Conservation (phyloP, 2,113 vertebrate species). For the Seriola aureovittata region DNA sequence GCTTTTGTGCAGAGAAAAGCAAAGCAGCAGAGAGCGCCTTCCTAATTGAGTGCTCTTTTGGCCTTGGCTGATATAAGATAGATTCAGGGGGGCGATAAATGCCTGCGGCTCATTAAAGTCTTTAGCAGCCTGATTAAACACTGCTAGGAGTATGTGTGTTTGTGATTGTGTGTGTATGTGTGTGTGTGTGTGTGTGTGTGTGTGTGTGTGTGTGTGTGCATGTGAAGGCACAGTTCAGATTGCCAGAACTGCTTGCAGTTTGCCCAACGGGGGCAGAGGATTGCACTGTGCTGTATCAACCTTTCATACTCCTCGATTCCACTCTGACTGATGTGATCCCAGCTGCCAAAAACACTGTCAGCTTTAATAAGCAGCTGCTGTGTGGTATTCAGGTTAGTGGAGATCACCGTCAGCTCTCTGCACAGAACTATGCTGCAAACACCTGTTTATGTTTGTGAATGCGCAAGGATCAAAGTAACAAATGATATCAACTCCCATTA, state of each 20-base stretch:
- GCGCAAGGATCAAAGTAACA: background rate
- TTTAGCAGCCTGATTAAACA: constrained; percentile 70
- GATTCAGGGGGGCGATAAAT: constrained; percentile 62
- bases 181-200: background rate
- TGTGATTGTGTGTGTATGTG: background rate
- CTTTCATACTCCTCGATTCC: constrained; percentile 40
- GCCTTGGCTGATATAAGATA: constrained; percentile 46
- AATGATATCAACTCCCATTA: background rate
- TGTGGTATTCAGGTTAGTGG: constrained; percentile 21
- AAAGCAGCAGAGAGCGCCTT: constrained; percentile 23
- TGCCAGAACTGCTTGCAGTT: constrained; percentile 21
- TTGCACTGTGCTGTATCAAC: constrained; percentile 18
- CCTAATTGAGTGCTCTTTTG: constrained; percentile 64
- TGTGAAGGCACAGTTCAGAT: background rate
- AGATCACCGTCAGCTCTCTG: constrained; percentile 23
- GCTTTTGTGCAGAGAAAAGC: constrained; percentile 40
- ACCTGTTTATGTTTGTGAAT: background rate
- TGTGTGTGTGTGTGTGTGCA: background rate
- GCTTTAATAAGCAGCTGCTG: constrained; percentile 46
- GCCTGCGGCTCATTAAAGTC: constrained; percentile 61
- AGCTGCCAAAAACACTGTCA: constrained; percentile 51
- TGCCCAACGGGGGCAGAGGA: constrained; percentile 8
- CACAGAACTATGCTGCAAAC: constrained; percentile 15
- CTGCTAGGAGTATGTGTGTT: constrained; percentile 18
- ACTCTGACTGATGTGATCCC: constrained; percentile 36